phyloP scores from a whole-genome alignment of 2,888 invertebrate species.

The Troilus luridus region DNA sequence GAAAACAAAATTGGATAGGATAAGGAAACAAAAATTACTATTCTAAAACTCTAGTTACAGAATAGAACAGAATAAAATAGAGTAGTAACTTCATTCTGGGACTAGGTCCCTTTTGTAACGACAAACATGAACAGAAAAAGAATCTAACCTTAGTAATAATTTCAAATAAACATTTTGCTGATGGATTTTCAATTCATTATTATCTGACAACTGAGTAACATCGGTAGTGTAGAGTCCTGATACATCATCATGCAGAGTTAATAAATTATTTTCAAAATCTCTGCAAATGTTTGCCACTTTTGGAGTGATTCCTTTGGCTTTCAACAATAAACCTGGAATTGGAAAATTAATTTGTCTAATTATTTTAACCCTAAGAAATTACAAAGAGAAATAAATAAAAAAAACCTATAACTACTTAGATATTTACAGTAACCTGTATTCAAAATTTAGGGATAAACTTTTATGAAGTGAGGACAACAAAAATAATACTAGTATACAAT shows the following conservation, averaged over 20 bases:
- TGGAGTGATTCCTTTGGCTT: constrained; percentile 64
- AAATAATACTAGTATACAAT: not conserved
- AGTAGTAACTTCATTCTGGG: no score
- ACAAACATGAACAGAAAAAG: no score
- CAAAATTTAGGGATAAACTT: no score
- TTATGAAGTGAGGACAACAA: no score
- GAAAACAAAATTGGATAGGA: no score
- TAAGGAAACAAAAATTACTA: no score
- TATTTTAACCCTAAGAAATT: not conserved
- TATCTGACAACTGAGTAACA: constrained; percentile 62
- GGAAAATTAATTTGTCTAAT: not conserved
- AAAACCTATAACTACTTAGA: not conserved
- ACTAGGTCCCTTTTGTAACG: no score
- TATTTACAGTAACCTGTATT: no score
- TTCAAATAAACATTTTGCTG: constrained; percentile 63
- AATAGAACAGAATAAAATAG: no score
- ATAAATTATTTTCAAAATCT: constrained; percentile 62
- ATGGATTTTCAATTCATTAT: constrained; percentile 70
- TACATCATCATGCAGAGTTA: constrained; percentile 62
- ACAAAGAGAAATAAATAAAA: not conserved
- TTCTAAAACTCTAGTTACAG: no score
- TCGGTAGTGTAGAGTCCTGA: constrained; percentile 62
- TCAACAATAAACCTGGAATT: constrained; percentile 63
- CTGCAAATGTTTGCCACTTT: constrained; percentile 65
- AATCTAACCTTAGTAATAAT: constrained; percentile 56